phyloP scores from a whole-genome alignment of 2,888 invertebrate genomes.

The Tetranychus piercei region DNA sequence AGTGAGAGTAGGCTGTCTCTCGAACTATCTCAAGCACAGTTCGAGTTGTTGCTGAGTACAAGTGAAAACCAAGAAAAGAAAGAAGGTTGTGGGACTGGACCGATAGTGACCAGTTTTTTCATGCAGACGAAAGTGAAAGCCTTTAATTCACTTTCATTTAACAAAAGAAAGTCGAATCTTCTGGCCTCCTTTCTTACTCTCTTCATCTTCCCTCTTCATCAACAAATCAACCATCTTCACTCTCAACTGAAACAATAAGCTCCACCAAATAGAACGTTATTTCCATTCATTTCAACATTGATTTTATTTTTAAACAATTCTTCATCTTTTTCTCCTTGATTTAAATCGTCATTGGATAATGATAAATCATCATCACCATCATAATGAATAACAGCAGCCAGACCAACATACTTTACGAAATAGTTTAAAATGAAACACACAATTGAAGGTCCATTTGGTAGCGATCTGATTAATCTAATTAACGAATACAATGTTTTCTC shows the following conservation, averaged over 20 bases:
- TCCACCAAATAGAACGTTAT: background rate
- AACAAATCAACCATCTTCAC: background rate
- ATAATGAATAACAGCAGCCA: too few relatives aligned
- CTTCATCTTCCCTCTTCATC: slow-evolving; percentile 2
- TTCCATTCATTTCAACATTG: background rate
- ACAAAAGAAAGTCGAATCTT: background rate
- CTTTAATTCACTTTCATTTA: background rate
- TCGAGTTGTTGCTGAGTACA: background rate
- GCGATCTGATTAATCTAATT: background rate
- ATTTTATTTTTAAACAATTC: background rate
- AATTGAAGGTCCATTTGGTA: background rate
- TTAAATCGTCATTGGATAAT: background rate
- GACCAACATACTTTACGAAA: too few relatives aligned
- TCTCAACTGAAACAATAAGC: background rate
- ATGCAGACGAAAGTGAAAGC: background rate
- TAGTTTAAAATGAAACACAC: background rate
- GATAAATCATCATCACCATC: background rate
- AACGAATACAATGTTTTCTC: background rate
- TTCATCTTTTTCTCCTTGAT: background rate
- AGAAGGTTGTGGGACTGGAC: background rate
- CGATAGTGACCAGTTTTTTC: background rate
- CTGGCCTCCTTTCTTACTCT: slow-evolving; percentile 9
- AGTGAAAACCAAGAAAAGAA: background rate
- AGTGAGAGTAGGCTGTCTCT: background rate
- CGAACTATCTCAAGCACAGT: background rate